Evolutionary conservation across 1,140 invertebrate genomes (phyloP).

Genomic region (Bombus consobrinus): DNA sequence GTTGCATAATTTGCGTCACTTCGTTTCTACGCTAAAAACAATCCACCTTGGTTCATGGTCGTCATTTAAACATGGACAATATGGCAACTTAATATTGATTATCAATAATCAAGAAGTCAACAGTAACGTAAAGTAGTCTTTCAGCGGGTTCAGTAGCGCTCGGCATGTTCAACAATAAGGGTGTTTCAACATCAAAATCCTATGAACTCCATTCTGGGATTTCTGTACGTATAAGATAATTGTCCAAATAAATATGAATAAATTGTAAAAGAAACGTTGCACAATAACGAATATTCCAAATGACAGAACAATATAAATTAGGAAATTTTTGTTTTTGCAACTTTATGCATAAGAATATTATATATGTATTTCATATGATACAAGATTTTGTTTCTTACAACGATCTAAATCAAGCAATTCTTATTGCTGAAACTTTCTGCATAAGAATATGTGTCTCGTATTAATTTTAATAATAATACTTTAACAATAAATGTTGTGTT

Average conservation of each 20-base stretch:
- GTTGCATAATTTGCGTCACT: conserved; percentile 2
- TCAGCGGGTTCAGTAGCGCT: conserved; percentile 68
- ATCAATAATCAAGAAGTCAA: conserved; percentile 80
- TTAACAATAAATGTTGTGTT: neutral
- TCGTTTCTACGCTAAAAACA: conserved; percentile 50
- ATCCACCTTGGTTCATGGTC: conserved; percentile 69
- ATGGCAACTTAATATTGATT: conserved; percentile 74
- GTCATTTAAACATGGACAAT: conserved; percentile 48
- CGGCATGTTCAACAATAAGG: conserved; percentile 70
- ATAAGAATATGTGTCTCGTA: neutral
- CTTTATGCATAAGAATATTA: neutral
- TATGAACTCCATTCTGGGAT: conserved; percentile 69
- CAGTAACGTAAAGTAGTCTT: conserved; percentile 65
- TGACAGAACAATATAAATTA: neutral
- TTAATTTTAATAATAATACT: neutral
- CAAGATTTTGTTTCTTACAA: neutral
- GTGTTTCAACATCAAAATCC: conserved; percentile 35
- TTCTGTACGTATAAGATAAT: conserved; percentile 74
- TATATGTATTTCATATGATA: neutral
- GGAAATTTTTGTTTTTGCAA: neutral
- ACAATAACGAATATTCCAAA: neutral
- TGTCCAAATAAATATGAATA: neutral
- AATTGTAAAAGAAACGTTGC: neutral
- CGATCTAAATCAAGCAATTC: neutral
- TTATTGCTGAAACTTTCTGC: neutral